phyloP scores from a whole-genome alignment of 2,797 vertebrate genomes.

The Notoglanidium macrostoma region DNA sequence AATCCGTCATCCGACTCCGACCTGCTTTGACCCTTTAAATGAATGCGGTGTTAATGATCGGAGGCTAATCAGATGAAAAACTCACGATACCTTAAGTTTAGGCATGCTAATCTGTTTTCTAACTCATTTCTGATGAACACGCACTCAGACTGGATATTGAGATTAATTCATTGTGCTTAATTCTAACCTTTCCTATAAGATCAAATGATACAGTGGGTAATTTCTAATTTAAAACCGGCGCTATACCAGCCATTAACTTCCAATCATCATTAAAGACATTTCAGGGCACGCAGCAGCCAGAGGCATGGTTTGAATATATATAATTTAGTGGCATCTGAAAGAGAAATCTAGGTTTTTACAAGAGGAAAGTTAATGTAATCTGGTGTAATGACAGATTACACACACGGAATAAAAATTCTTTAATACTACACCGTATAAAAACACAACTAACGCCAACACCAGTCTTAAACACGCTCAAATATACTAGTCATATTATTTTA shows the following conservation, averaged over 20 bases:
- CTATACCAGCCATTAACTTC: constrained; percentile 68
- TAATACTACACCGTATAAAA: constrained; percentile 11
- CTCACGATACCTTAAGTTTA: constrained; percentile 19
- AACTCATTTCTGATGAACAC: constrained; percentile 58
- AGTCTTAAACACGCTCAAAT: background rate
- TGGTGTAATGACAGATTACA: constrained; percentile 29
- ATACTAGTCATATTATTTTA: constrained; percentile 12
- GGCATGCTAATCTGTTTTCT: constrained; percentile 36
- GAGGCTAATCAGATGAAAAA: constrained; percentile 13
- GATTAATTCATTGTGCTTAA: constrained; percentile 76
- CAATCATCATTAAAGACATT: constrained; percentile 78
- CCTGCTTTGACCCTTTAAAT: constrained; percentile 23
- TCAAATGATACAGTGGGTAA: constrained; percentile 69
- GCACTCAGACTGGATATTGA: constrained; percentile 62
- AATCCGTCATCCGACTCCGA: background rate
- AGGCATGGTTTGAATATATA: constrained; percentile 74
- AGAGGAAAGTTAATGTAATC: constrained; percentile 64
- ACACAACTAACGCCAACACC: background rate
- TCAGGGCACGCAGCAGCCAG: constrained; percentile 71
- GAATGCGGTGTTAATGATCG: constrained; percentile 24
- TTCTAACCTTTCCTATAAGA: constrained; percentile 73
- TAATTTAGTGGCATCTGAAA: constrained; percentile 72
- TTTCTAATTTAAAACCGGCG: constrained; percentile 76
- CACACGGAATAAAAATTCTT: constrained; percentile 25
- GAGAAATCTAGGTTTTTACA: constrained; percentile 74